A percentile compares a stretch with the other conserved stretches of the same genome.
These are phyloP conservation scores for Mobula hypostoma DNA, from an alignment of 2,113 vertebrate species.

Conservation along the genomic window DNA sequence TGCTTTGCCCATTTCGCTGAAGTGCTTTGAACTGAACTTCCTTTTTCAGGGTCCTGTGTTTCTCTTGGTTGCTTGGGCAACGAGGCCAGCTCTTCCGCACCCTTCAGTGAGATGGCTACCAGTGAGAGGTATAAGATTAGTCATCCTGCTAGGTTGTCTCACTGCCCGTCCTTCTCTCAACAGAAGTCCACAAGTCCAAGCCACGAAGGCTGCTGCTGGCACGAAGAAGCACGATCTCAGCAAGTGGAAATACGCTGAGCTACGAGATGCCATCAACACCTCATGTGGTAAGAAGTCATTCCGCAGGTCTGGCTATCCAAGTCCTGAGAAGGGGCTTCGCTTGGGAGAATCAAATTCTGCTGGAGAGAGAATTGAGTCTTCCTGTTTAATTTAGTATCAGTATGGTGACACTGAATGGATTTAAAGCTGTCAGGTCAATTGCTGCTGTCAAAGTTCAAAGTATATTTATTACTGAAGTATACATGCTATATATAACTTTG, in stretches of 20 bases:
- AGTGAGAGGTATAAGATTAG: background rate
- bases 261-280: conserved; percentile 92
- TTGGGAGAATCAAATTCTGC: background rate
- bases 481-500: no score
- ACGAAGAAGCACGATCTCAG: conserved; percentile 88
- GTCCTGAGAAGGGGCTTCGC: no score
- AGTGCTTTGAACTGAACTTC: background rate
- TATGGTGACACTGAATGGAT: background rate
- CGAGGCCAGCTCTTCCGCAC: background rate
- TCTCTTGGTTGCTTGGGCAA: background rate
- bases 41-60: background rate
- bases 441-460: background rate
- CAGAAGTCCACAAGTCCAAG: conserved; percentile 80
- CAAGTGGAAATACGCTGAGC: conserved; percentile 97
- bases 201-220: conserved; percentile 74
- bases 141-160: background rate
- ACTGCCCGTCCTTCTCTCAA: conserved; percentile 15
- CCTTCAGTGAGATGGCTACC: background rate
- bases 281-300: conserved; percentile 78
- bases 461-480: no score
- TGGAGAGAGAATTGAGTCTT: background rate
- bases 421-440: background rate
- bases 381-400: background rate
- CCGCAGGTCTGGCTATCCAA: background rate
- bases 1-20: background rate